phyloP scores from a whole-genome alignment of 2,113 vertebrate species.

The Oncorhynchus mykiss region DNA sequence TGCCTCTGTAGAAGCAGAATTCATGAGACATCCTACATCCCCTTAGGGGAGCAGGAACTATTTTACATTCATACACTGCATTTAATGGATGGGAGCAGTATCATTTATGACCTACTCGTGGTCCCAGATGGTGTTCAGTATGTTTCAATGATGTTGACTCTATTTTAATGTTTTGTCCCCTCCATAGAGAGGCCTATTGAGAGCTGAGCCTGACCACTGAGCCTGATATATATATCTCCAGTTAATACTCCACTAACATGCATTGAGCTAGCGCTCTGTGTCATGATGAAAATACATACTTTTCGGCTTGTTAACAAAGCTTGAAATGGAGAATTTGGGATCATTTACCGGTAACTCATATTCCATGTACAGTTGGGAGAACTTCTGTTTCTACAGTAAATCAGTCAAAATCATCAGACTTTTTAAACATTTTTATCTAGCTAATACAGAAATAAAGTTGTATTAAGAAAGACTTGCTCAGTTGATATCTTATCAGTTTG shows the following conservation, averaged over 20 bases:
- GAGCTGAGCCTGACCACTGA: constrained; percentile 84
- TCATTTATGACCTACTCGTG: no score
- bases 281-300: neutral
- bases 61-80: no score
- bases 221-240: constrained; percentile 79
- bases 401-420: no score
- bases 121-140: no score
- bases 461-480: neutral
- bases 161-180: neutral
- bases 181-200: constrained; percentile 82
- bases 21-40: no score
- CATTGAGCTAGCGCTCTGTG: neutral
- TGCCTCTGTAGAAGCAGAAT: no score
- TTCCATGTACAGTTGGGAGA: neutral
- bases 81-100: no score
- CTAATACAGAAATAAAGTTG: neutral
- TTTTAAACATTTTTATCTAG: neutral
- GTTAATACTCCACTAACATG: constrained; percentile 69
- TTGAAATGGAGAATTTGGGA: neutral
- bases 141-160: neutral
- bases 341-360: no score
- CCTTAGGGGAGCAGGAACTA: no score
- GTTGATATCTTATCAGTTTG: neutral
- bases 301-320: no score
- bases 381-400: neutral